These are phyloP conservation scores for Dendroctonus valens DNA, from an alignment of 1,140 invertebrate genomes.

Conservation along the genomic window DNA sequence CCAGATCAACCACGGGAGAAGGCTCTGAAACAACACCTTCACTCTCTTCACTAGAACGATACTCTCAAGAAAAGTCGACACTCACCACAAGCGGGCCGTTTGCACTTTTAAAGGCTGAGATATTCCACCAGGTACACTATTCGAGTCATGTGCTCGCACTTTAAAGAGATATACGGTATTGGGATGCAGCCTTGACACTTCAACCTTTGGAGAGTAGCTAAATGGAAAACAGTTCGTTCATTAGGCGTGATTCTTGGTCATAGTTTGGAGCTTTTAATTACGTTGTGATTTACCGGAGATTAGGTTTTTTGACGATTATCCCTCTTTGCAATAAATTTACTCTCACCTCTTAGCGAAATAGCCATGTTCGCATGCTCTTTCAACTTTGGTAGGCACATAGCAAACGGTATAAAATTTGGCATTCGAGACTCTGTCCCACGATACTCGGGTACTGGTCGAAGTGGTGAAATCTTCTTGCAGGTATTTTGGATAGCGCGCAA, in stretches of 20 bases:
- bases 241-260: too few species aligned
- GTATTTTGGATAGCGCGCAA: slow-evolving; percentile 23
- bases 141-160: slow-evolving; percentile 50
- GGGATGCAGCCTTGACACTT: slow-evolving; percentile 57
- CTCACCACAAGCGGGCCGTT: slow-evolving; percentile 41
- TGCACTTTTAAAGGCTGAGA: slow-evolving; percentile 36
- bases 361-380: neutral
- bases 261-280: too few species aligned
- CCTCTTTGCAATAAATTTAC: too few species aligned
- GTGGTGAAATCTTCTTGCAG: slow-evolving; percentile 17
- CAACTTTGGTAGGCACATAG: slow-evolving; percentile 31
- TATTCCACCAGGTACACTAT: slow-evolving; percentile 32
- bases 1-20: slow-evolving; percentile 40
- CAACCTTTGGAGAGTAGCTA: slow-evolving; percentile 51
- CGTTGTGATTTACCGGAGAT: too few species aligned
- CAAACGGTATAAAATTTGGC: slow-evolving; percentile 40
- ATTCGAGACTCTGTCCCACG: slow-evolving; percentile 35
- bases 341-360: too few species aligned
- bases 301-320: too few species aligned
- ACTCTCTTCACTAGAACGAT: neutral
- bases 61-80: neutral
- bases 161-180: slow-evolving; percentile 63
- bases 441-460: slow-evolving; percentile 34
- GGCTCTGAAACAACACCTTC: slow-evolving; percentile 40
- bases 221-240: slow-evolving; percentile 14